phyloP scores from a whole-genome alignment of 2,888 invertebrate species.

The Hoplodrina ambigua region DNA sequence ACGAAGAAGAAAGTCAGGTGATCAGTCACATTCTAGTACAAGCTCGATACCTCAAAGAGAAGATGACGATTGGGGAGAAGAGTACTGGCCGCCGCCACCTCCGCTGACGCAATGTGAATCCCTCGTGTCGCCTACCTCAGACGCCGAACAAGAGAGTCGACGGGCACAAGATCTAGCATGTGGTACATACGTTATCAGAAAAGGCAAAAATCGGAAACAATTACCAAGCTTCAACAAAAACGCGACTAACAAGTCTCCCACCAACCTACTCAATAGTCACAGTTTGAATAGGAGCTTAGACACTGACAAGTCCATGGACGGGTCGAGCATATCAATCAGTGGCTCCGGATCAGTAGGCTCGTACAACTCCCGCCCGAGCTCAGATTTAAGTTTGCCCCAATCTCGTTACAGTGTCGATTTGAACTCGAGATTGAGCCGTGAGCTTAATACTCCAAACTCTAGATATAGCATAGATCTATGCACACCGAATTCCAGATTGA shows the following conservation, averaged over 20 bases:
- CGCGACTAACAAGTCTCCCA: constrained; percentile 84
- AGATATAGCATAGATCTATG: constrained; percentile 93
- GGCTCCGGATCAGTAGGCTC: constrained; percentile 90
- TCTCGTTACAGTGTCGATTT: constrained; percentile 91
- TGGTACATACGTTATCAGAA: constrained; percentile 95
- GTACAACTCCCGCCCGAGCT: constrained; percentile 91
- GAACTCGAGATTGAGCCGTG: constrained; percentile 89
- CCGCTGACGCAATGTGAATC: constrained; percentile 92
- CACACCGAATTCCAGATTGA: constrained; percentile 90
- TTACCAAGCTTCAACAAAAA: constrained; percentile 91
- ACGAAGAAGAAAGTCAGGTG: constrained; percentile 90
- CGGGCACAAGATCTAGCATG: constrained; percentile 82
- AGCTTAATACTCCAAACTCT: constrained; percentile 91
- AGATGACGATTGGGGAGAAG: constrained; percentile 91
- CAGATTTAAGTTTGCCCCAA: constrained; percentile 91
- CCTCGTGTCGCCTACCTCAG: constrained; percentile 93
- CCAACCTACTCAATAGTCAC: constrained; percentile 84
- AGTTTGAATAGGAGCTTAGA: constrained; percentile 86
- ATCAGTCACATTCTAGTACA: constrained; percentile 92
- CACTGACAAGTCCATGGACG: constrained; percentile 87
- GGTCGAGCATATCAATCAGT: constrained; percentile 88
- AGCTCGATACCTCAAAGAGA: constrained; percentile 93
- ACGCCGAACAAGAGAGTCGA: constrained; percentile 84
- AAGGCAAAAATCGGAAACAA: constrained; percentile 93
- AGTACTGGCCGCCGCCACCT: constrained; percentile 94